A percentile compares a stretch with the other conserved stretches of the same genome.
Evolutionary conservation across 2,888 invertebrate genomes (phyloP).

Genomic region (Mythimna ferrago): DNA sequence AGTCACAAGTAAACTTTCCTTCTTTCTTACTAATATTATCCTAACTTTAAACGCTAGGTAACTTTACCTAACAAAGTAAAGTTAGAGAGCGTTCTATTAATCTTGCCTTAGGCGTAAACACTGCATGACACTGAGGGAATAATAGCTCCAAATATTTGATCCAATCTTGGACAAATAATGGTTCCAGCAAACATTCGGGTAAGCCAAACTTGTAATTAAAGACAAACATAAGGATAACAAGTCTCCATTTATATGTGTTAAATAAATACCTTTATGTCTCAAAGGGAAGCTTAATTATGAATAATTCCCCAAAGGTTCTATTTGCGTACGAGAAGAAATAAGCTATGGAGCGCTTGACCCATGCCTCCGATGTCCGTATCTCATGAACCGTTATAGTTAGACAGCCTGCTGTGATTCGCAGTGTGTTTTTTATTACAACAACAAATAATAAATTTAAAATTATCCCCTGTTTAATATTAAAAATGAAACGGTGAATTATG

Average conservation of each 20-base stretch:
- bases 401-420: too few species aligned
- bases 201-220: slow-evolving; percentile 49
- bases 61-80: too few species aligned
- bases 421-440: too few species aligned
- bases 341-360: neutral
- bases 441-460: too few species aligned
- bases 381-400: too few species aligned
- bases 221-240: slow-evolving; percentile 51
- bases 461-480: too few species aligned
- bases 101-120: neutral
- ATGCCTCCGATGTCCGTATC: neutral
- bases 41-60: too few species aligned
- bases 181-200: slow-evolving; percentile 36
- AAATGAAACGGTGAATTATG: too few species aligned
- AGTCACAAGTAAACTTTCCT: too few species aligned
- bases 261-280: slow-evolving; percentile 20
- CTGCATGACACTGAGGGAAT: neutral
- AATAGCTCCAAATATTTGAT: slow-evolving; percentile 47
- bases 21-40: too few species aligned
- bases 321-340: neutral
- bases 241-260: slow-evolving; percentile 26
- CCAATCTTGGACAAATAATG: slow-evolving; percentile 25
- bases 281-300: slow-evolving; percentile 30
- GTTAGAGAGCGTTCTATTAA: neutral
- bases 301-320: neutral